Base-by-base conservation (phyloP, 2,888 invertebrate genomes). In the Aleiodes alternator region DNA sequence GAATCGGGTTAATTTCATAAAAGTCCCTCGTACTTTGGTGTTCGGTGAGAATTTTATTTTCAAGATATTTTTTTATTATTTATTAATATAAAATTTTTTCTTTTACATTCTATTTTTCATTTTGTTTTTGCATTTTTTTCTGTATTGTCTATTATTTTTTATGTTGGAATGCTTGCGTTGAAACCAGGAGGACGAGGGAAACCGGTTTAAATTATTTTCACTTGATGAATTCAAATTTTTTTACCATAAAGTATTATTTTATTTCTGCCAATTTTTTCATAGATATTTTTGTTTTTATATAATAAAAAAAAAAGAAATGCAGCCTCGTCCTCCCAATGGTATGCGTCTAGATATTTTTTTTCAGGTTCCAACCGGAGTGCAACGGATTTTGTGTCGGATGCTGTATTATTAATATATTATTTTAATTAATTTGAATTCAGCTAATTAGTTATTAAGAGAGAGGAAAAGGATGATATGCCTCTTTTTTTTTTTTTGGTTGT, bases 361-460 rank as follows among this genome's bases (percentile, higher is more conserved):
- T 89, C 80, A 89, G 89, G 89, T 88, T 89, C 80, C 82, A 86
- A 79, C 76, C 83, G 86, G 87, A 86, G 88, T 86, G 11, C 86
- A 43, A 86, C 82, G 89, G 89, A 88, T 88, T 89, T 88, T 88
- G 64, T 89, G 64, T 89, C 85, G 83, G 84, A 85, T 83, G 89
- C 88, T 88, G 89, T 43, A 43, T 43, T 43, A 43, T 38, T 9
- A 43, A 88, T 87, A 87, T 75, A 85, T 76, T 72, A 81, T 82
- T 88, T 88, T 64, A 38, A 64, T 64, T 64, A 64, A 23, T 64
- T 88, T 87, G 84, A 87, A 85, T 81, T 89, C 88, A 89, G 75
- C 61, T 51, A 57, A 69, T 72, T 38, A 70, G 38, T 73, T 53
- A 48, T 71, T 71, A 50, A 57, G 59, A 55, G 55, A 55, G 12